phyloP scores from a whole-genome alignment of 1,140 invertebrate genomes.

The Nasonia longicornis region DNA sequence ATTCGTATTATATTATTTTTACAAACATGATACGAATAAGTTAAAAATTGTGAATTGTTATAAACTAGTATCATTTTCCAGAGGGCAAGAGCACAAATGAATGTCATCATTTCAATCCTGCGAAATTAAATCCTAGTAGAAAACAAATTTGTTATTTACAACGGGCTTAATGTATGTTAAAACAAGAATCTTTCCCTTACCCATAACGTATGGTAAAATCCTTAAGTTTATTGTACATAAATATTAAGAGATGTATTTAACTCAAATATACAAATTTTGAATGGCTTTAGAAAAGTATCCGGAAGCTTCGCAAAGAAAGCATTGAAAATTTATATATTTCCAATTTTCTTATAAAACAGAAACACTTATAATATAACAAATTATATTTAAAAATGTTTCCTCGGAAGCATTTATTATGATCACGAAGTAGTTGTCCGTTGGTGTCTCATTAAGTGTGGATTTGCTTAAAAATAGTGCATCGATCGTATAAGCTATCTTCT shows the following conservation, averaged over 20 bases:
- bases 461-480: constrained; percentile 58
- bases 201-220: background rate
- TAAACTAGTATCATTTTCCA: background rate
- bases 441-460: constrained; percentile 58
- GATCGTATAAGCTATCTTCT: constrained; percentile 62
- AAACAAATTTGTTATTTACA: constrained; percentile 26
- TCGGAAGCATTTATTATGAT: constrained; percentile 41
- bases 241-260: constrained; percentile 7
- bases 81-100: background rate
- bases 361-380: constrained; percentile 2
- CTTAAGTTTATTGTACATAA: constrained; percentile 10
- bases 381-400: constrained; percentile 29
- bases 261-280: constrained; percentile 14
- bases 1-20: background rate
- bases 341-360: constrained; percentile 13
- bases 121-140: background rate
- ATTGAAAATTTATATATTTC: background rate
- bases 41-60: background rate
- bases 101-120: background rate
- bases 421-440: constrained; percentile 30
- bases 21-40: background rate
- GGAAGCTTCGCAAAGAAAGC: background rate
- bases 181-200: constrained; percentile 4
- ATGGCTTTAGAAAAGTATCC: background rate
- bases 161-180: constrained; percentile 17